Base-by-base conservation (phyloP, 2,888 invertebrate genomes). In the Apantesis nais region DNA sequence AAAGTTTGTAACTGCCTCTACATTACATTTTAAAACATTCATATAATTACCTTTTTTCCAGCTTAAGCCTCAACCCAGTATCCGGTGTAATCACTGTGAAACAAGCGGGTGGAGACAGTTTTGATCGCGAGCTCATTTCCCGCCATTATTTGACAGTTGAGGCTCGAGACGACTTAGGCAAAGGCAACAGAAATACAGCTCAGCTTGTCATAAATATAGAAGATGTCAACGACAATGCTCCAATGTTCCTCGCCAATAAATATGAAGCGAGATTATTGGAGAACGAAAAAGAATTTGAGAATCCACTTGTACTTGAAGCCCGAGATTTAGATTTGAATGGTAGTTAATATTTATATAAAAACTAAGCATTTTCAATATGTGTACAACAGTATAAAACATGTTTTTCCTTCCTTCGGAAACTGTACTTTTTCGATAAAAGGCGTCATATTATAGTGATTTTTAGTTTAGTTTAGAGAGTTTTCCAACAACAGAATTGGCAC, bases 211-310 rank as follows among this genome's bases (percentile, higher is more conserved):
- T 98, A 9, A 97, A 97, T 81, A 96, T 98, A 60, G 97, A 97
- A 80, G 98, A 98, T 88, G 97, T 98, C 0, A 99, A 99, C 84
- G 99, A 99, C 86, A 98, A 99, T 87, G 96, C 97, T 0, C 99
- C 99, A 0, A 95, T 97, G 80, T 99, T 99, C 88, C 90, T 97
- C 1, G 98, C 98, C 74, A 97, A 96, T 73, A 97, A 97, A 80
- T 98, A 99, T 84, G 98, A 98, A 86, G 97, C 97, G 0, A 96
- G 97, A 61, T 91, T 99, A 5, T 87, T 97, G 78, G 99, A 99
- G 90, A 99, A 99, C 89, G 96, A 97, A 84, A 85, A 90, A 0
- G 96, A 97, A 72, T 98, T 98, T 86, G 97, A 98, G 85, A 96
- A 96, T 60, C 97, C 97, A 0, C 88, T 98, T 0, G 93, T 97